Percentiles rank a stretch among this genome's conserved stretches.
These are phyloP conservation scores for Brachionus sp. DNA, from an alignment of 1,140 invertebrate genomes.

Conservation along the genomic window DNA sequence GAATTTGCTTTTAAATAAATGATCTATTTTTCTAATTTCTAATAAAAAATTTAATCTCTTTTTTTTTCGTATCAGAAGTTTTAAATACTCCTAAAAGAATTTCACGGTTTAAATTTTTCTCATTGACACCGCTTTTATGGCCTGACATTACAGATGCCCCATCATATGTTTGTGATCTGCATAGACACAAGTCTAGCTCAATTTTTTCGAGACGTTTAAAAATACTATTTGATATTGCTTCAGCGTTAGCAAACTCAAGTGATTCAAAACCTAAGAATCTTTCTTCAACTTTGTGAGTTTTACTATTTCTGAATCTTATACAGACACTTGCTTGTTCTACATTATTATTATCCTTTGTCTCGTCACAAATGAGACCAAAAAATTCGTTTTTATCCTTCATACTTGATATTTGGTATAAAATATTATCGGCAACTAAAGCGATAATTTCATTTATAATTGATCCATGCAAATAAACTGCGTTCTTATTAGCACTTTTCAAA, in stretches of 20 bases:
- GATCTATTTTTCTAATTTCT: no score
- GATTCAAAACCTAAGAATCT: background rate
- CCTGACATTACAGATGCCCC: conserved; percentile 4
- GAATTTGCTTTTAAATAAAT: no score
- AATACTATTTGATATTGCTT: background rate
- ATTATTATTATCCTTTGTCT: background rate
- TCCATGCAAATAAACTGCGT: background rate
- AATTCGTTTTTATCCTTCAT: background rate
- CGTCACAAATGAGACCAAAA: conserved; percentile 8
- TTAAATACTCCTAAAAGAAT: no score
- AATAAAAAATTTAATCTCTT: no score
- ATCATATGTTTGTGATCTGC: background rate
- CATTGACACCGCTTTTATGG: background rate
- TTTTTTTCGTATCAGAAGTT: no score
- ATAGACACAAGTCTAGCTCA: background rate
- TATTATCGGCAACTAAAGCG: background rate
- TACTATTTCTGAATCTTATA: background rate
- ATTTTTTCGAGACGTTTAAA: background rate
- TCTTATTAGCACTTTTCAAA: background rate
- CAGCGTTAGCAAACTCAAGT: background rate
- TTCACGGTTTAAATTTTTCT: no score
- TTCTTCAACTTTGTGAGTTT: no score
- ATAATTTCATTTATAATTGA: background rate
- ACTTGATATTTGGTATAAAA: background rate
- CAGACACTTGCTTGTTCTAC: background rate